Conservation (phyloP, 2,113 vertebrate species). For the Brevimyrus niger region DNA sequence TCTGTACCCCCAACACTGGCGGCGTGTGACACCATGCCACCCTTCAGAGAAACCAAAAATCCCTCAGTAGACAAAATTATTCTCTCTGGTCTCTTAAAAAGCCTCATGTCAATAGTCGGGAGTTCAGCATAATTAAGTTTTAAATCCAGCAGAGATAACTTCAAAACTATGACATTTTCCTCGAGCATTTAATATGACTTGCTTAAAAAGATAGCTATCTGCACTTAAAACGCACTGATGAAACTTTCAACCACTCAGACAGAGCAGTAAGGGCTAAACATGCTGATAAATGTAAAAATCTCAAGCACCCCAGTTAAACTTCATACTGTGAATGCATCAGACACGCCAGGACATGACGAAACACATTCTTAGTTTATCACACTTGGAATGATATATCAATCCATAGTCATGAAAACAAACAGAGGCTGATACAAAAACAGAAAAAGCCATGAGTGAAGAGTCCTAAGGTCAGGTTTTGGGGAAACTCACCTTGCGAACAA, state of each 20-base stretch:
- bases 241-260: not conserved
- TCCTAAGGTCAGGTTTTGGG: not conserved
- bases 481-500: slow-evolving; percentile 64
- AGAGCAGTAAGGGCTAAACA: not conserved
- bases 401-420: not conserved
- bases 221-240: not conserved
- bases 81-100: not conserved
- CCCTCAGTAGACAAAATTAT: not conserved
- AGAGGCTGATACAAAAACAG: no score
- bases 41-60: not conserved
- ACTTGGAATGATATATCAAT: not conserved
- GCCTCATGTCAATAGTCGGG: not conserved
- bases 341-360: not conserved
- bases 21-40: not conserved
- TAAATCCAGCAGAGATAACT: not conserved
- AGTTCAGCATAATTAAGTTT: not conserved
- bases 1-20: not conserved
- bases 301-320: not conserved
- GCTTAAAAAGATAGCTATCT: not conserved
- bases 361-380: not conserved
- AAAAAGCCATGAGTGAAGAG: not conserved
- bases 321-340: not conserved
- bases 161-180: not conserved
- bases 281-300: not conserved
- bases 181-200: not conserved